phyloP scores from a whole-genome alignment of 2,888 invertebrate genomes.

The Melieria crassipennis region DNA sequence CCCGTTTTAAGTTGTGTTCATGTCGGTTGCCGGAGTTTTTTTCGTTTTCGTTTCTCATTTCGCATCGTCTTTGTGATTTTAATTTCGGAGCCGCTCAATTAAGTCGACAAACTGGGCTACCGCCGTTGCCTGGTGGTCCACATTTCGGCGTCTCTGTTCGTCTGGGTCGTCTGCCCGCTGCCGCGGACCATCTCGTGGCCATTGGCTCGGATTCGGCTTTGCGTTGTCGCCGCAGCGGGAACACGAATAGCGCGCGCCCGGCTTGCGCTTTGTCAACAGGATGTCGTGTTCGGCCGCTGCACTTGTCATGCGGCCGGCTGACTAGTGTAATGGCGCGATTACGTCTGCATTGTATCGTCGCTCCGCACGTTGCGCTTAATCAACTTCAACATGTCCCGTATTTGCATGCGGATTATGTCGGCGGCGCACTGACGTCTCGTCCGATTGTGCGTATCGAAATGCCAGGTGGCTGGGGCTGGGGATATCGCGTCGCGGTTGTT shows the following conservation, averaged over 20 bases:
- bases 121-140: slow-evolving; percentile 30
- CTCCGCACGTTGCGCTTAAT: slow-evolving; percentile 15
- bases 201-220: slow-evolving; percentile 4
- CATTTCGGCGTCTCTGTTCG: slow-evolving; percentile 12
- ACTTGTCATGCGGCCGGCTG: not conserved
- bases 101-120: slow-evolving; percentile 28
- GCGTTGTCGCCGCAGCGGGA: slow-evolving; percentile 13
- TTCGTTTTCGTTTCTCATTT: slow-evolving; percentile 12
- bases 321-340: slow-evolving; percentile 1
- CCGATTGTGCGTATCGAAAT: not conserved
- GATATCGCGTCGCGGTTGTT: not conserved
- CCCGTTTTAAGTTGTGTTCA: slow-evolving; percentile 13
- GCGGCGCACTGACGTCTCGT: not conserved
- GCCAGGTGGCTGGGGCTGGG: slow-evolving; percentile 4
- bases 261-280: slow-evolving; percentile 26
- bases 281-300: slow-evolving; percentile 19
- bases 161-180: not conserved
- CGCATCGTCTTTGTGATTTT: slow-evolving; percentile 10
- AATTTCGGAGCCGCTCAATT: slow-evolving; percentile 29
- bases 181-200: not conserved
- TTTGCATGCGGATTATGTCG: slow-evolving; percentile 18
- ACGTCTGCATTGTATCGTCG: slow-evolving; percentile 23
- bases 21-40: slow-evolving; percentile 15
- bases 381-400: slow-evolving; percentile 15
- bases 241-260: slow-evolving; percentile 3